Base-by-base conservation (phyloP, 2,888 invertebrate genomes). In the Ctenicera cuprea region DNA sequence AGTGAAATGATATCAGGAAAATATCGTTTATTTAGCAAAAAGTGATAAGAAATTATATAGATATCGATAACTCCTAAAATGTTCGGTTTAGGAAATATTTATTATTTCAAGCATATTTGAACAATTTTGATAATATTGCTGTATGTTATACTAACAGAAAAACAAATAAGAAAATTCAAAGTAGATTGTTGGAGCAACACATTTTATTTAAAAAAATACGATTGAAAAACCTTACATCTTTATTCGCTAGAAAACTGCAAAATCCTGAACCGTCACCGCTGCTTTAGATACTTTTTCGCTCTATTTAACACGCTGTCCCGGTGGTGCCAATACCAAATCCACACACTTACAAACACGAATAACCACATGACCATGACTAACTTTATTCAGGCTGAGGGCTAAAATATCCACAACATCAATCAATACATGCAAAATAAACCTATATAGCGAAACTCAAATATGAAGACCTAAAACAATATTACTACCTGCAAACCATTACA, bases 241-340 rank as follows among this genome's bases (percentile, higher is more conserved):
- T 12, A n/a, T 20, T 50, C 22, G 22, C 50, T 50, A 50, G 50
- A n/a, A 50, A 50, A 50, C 50, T 26, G 3, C 9, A 18, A 57
- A 57, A 57, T 30, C 33, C 57, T 57, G 8, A 37, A 18, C 57
- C 57, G 37, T 37, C 57, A 57, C n/a, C 37, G 26, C 16, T n/a
- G 37, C 37, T 57, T 57, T 57, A 57, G 16, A 30, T 18, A 16
- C 57, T 57, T 57, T 22, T 57, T 57, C 57, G 57, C 33, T 57
- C 57, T 57, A 57, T 57, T 57, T 57, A 57, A 57, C 57, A 30
- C 16, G 57, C 37, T 57, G 37, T 11, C 57, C 57, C 57, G 30
- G 14, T 37, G 30, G 16, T 37, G 57, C 33, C 57, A 57, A 57
- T 33, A 57, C 14, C 57, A 57, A 57, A 57, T 57, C 54, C 59